phyloP scores from a whole-genome alignment of 2,113 vertebrate species.

The Ciconia boyciana region DNA sequence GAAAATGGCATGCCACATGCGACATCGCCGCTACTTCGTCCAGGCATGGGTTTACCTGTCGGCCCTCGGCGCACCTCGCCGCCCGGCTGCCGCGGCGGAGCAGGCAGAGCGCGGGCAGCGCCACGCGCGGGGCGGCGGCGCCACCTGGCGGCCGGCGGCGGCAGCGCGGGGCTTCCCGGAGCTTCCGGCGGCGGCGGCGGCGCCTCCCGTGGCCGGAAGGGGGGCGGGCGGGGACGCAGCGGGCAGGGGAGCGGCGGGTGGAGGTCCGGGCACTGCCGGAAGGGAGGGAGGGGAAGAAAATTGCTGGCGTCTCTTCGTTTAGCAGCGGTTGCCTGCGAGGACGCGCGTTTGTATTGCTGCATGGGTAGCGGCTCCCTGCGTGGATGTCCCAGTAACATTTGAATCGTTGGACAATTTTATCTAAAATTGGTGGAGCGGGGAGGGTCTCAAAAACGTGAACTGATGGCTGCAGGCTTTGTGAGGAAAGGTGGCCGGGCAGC shows the following conservation, averaged over 20 bases:
- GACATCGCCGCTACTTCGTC: neutral
- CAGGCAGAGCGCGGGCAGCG: neutral
- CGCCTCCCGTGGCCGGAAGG: no score
- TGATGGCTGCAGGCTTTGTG: no score
- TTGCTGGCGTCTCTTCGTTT: neutral
- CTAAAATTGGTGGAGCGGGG: neutral
- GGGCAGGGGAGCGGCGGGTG: no score
- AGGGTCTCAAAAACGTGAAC: neutral
- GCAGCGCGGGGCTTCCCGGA: neutral
- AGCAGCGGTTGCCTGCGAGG: no score
- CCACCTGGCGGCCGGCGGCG: neutral
- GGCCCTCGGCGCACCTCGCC: neutral
- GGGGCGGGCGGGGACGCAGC: no score
- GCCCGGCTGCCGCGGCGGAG: neutral
- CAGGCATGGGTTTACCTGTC: neutral
- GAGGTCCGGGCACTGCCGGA: neutral
- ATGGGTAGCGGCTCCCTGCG: accelerated
- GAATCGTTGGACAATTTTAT: neutral
- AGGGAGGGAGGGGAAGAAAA: no score
- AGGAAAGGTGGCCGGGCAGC: neutral
- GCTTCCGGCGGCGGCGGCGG: no score
- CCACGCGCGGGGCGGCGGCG: neutral
- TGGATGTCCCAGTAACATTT: no score
- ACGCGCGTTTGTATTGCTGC: accelerated
- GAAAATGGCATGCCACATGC: accelerated